Evolutionary conservation across 2,113 vertebrate species (phyloP), one percentile per base, ranked within the genome.

Genomic region (Lichenostomus cassidix): DNA sequence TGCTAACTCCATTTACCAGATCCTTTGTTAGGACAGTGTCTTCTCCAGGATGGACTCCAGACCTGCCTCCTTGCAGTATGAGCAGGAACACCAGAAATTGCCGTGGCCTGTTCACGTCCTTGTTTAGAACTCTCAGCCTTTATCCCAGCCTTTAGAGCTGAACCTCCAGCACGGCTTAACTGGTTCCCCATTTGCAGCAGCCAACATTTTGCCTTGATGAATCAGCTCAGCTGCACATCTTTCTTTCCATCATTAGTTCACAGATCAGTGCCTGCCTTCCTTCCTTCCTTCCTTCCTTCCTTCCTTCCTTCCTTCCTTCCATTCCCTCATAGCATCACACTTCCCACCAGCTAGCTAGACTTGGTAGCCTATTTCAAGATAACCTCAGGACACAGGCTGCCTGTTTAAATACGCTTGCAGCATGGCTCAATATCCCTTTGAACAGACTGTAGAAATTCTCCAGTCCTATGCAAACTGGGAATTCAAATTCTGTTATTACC

Each of bases 31-130:
- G 77, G 81, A 73, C 58, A 62, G 47, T 2, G 33, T 76, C 74
- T 83, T 80, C 77, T 79, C 58, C 74, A 65, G 62, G 78, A 47
- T 1, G 17, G 78, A 62, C 37, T 82, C 78, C 42, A 79, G 53
- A 31, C 42, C 28, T 42, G 35, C 17, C 20, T 83, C 55, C 50
- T 35, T 58, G 67, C 35, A 59, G 59, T 41, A 46, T 2, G n/a
- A 71, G 70, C 5, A 1, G 47, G 11, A 71, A 53, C 25, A 37
- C 31, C 37, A 47, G 52, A 39, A 39, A 52, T 55, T 52, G 29
- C 60, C 55, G 35, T 10, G 37, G 42, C 29, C 64, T 4, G 2
- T 23, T 47, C 42, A 15, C 0, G 0, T n/a, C 56, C 41, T 68
- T 22, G 5, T 70, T 74, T 33, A n/a, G 31, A 42, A 33, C 21